Evolutionary conservation across 2,113 vertebrate genomes (phyloP).

Genomic region (Hippocampus guttulatus): DNA sequence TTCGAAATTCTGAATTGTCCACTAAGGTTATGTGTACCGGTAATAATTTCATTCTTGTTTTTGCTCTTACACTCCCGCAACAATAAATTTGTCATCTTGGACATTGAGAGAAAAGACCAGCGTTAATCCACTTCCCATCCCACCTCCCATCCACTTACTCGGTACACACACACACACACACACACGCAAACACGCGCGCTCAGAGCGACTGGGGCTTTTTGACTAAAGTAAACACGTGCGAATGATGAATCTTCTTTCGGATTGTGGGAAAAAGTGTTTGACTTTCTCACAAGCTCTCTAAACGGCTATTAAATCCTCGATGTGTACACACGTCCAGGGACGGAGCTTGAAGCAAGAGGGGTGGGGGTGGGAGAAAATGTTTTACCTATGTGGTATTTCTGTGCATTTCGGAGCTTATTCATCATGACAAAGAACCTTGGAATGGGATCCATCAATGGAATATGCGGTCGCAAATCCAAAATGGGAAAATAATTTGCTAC

Average conservation of each 20-base stretch:
- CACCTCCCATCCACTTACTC: slow-evolving; percentile 28
- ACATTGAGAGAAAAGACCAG: slow-evolving; percentile 4
- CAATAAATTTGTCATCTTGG: slow-evolving; percentile 14
- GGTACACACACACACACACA: slow-evolving; percentile 17
- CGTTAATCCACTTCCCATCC: slow-evolving; percentile 32
- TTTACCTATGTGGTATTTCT: slow-evolving; percentile 38
- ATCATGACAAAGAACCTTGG: background rate
- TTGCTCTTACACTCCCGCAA: background rate
- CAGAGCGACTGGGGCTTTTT: slow-evolving; percentile 52
- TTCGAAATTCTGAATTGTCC: too few species aligned
- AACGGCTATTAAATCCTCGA: slow-evolving; percentile 67
- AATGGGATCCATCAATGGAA: background rate
- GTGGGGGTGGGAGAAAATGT: slow-evolving; percentile 13
- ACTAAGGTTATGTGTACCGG: too few species aligned
- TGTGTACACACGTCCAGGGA: slow-evolving; percentile 45
- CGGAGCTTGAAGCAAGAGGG: slow-evolving; percentile 17
- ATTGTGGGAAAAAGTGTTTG: slow-evolving; percentile 76
- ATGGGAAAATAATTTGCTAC: background rate
- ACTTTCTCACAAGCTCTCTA: slow-evolving; percentile 76
- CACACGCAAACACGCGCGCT: slow-evolving; percentile 18
- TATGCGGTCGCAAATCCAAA: background rate
- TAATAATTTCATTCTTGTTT: background rate
- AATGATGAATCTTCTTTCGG: slow-evolving; percentile 72
- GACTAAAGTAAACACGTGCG: slow-evolving; percentile 70
- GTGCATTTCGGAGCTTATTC: slow-evolving; percentile 25